Evolutionary conservation across 2,888 invertebrate species (phyloP), one percentile per base, ranked within the genome.

Genomic region (Ecliptopera silaceata): DNA sequence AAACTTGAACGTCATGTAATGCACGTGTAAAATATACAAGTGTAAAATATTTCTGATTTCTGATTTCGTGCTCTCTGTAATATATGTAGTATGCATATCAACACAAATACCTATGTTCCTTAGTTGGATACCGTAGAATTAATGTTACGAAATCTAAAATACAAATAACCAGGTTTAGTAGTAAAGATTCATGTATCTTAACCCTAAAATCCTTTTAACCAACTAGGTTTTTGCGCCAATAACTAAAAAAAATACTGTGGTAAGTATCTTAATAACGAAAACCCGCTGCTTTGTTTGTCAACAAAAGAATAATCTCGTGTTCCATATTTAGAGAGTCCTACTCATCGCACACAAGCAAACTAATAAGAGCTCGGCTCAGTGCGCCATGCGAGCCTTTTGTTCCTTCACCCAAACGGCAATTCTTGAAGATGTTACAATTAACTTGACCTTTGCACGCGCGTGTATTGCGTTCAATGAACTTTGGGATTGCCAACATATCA

Each of bases 371-470:
- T 13, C 36, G 17, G 36, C 10, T 48, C 41, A 51, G 54, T 53
- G 38, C 15, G 31, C 52, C 34, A 36, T 42, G 13, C 12, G 36
- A 4, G 42, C 50, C 59, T 56, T 63, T 61, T 64, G 44, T 56
- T 61, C 39, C 54, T 45, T 49, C 47, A 42, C 51, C 48, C 29
- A 56, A 56, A 51, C 49, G 58, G 45, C 44, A 38, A 38, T 31
- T 26, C 64, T 61, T 60, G 48, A 59, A 62, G 62, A 61, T 53
- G 66, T 64, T 68, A 64, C 72, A 72, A 77, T 76, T 73, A 72
- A 70, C 72, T 72, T 79, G 81, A 80, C 81, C 80, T 80, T 78
- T 71, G 61, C 68, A 65, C 65, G 63, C 64, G 65, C 68, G 69
- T 62, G 51, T 55, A 62, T 51, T 61, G 78, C 67, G 78, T 79